phyloP scores from a whole-genome alignment of 2,888 invertebrate species.

The Lymantria dispar region DNA sequence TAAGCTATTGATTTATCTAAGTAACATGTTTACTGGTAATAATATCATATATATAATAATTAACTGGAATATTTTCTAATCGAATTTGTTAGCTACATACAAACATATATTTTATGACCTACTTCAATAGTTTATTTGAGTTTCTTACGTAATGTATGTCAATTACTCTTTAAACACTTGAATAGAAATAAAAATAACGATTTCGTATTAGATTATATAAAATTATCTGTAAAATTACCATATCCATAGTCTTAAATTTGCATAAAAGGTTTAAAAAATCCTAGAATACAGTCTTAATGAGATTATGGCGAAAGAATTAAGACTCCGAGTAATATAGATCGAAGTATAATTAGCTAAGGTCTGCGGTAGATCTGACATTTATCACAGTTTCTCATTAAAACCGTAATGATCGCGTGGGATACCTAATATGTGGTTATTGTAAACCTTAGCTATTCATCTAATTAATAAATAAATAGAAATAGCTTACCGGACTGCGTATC shows the following conservation, averaged over 20 bases:
- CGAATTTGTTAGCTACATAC: neutral
- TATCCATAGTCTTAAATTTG: neutral
- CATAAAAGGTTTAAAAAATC: neutral
- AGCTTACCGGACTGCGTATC: conserved; percentile 59
- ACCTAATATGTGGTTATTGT: conserved; percentile 18
- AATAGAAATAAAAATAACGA: neutral
- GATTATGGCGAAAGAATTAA: too few relatives aligned
- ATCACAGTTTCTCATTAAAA: conserved; percentile 28
- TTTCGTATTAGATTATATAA: neutral
- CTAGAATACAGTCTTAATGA: too few relatives aligned
- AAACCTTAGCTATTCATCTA: conserved; percentile 16
- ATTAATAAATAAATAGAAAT: conserved; percentile 9
- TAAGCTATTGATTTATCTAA: neutral
- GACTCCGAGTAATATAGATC: too few relatives aligned
- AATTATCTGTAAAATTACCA: neutral
- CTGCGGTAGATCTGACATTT: conserved; percentile 22
- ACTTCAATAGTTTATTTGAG: neutral
- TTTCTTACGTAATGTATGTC: neutral
- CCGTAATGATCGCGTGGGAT: conserved; percentile 23
- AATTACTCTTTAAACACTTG: neutral
- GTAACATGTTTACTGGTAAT: neutral
- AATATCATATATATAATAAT: neutral
- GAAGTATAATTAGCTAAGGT: neutral
- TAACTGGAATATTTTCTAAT: neutral
- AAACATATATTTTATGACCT: neutral